Conservation (phyloP, 2,113 vertebrate genomes). For the Bujurquina vittata region DNA sequence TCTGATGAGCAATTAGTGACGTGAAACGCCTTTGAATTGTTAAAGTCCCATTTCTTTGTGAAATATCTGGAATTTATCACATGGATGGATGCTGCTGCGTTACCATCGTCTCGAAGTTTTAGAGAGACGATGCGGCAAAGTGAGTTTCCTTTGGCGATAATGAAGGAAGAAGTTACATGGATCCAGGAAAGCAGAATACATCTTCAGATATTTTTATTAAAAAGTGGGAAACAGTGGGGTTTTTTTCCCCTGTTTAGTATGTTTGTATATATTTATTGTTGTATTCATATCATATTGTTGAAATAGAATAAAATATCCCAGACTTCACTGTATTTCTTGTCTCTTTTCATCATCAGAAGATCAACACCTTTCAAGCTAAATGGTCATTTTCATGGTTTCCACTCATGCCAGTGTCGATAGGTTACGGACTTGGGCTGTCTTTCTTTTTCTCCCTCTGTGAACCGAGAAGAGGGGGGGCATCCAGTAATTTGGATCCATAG, state of each 20-base stretch:
- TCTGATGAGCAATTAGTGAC: constrained; percentile 78
- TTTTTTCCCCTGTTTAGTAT: neutral
- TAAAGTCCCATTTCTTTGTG: constrained; percentile 52
- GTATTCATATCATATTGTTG: neutral
- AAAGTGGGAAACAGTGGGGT: neutral
- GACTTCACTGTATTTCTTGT: neutral
- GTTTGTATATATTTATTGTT: neutral
- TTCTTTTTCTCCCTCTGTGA: constrained; percentile 1
- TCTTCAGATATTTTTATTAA: neutral
- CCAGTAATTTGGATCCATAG: constrained; percentile 67
- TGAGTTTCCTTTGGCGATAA: neutral
- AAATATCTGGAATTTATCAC: constrained; percentile 71
- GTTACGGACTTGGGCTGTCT: constrained; percentile 62
- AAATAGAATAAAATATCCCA: neutral
- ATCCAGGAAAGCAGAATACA: neutral
- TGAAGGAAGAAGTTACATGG: neutral
- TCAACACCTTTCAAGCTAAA: constrained; percentile 28
- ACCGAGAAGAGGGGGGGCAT: constrained; percentile 35
- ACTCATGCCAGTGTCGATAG: constrained; percentile 18
- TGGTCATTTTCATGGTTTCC: constrained; percentile 22
- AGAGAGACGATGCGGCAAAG: neutral
- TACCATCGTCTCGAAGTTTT: constrained; percentile 52
- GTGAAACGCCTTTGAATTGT: constrained; percentile 70
- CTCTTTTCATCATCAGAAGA: constrained; percentile 10
- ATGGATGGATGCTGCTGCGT: constrained; percentile 73